Base-by-base conservation (phyloP, 2,888 invertebrate genomes). In the Erebia ligea region DNA sequence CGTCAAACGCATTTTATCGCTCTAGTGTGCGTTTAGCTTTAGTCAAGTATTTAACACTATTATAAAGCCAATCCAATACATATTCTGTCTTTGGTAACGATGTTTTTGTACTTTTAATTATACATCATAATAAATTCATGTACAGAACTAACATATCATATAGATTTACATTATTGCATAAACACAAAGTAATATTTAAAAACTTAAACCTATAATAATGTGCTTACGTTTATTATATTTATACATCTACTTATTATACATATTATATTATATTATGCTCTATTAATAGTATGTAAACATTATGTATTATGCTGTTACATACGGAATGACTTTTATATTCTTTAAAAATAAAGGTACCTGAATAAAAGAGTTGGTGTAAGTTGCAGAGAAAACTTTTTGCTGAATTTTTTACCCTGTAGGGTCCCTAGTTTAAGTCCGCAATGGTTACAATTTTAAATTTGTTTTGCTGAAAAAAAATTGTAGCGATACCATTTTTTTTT, bases 41-140 rank as follows among this genome's bases (percentile, higher is more conserved):
- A 52, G 52, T 17, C n/a, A 17, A n/a, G 9, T 45, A 11, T 45
- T 45, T 1, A 45, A 45, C 11, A 45, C 4, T 11, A 45, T 45
- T 11, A 52, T 17, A n/a, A 52, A 52, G n/a, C 52, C 52, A 52
- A 52, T n/a, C 17, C 5, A 52, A 52, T 52, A 52, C 52, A 52
- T 52, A 4, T 54, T 19, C 0, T 19, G 54, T 19, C 54, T 54
- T 84, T 85, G 85, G 85, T 85, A 84, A 84, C 79, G 72, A 78
- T 75, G 67, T 77, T 75, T 85, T 86, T 86, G 85, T 85, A 86
- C 85, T 85, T 81, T 68, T 25, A 52, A 13, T 56, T 66, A 66
- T 66, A 21, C 45, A 11, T 52, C 15, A 21, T 65, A 65, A 19
- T 13, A 42, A 48, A 48, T 17, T 64, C 25, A 52, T 64, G 1